These are phyloP conservation scores for Onychomys torridus DNA, from an alignment of 2,797 vertebrate species.

Conservation along the genomic window DNA sequence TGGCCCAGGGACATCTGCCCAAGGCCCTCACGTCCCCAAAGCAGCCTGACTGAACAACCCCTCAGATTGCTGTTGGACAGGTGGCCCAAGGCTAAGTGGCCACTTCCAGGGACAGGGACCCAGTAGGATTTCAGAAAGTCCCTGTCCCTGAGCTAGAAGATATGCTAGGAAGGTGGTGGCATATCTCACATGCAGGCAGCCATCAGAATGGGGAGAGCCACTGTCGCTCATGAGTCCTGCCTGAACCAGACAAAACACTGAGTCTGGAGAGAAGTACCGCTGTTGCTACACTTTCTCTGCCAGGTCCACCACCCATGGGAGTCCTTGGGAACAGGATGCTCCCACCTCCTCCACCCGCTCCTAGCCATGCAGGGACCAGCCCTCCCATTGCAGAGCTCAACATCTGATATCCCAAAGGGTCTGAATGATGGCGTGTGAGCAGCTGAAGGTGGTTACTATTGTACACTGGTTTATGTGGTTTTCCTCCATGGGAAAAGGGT, in stretches of 20 bases:
- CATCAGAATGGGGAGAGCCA: neutral
- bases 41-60: neutral
- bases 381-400: neutral
- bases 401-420: neutral
- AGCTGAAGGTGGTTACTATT: neutral
- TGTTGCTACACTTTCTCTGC: fast-evolving
- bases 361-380: neutral
- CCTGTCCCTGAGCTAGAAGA: neutral
- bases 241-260: neutral
- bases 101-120: neutral
- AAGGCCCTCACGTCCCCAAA: neutral
- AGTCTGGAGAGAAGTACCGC: neutral
- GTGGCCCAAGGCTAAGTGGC: neutral
- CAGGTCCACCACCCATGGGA: neutral
- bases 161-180: neutral
- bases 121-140: neutral
- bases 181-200: neutral
- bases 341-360: neutral
- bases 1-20: neutral
- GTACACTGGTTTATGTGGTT: neutral
- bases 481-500: neutral
- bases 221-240: neutral
- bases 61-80: neutral
- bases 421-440: neutral
- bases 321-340: neutral